These are phyloP conservation scores for Capreolus pygargus DNA, from an alignment of 2,113 vertebrate genomes.

Conservation along the genomic window DNA sequence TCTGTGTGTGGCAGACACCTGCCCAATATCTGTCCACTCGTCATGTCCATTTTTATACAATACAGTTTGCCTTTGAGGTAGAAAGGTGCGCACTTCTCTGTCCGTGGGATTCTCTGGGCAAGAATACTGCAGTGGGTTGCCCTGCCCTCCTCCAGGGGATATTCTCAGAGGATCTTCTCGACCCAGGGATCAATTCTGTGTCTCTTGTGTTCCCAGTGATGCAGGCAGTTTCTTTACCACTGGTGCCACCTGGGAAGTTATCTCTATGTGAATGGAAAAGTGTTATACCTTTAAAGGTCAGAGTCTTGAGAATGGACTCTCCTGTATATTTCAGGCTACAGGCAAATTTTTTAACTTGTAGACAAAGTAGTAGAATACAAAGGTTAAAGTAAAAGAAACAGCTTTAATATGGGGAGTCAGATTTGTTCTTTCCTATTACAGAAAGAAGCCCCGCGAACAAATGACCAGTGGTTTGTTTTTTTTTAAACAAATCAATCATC, in stretches of 20 bases:
- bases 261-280: not conserved
- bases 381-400: not conserved
- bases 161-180: not conserved
- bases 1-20: not conserved
- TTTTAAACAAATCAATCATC: not conserved
- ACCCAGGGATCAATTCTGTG: not conserved
- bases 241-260: not conserved
- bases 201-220: not conserved
- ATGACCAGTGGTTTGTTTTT: no score
- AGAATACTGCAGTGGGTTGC: not conserved
- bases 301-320: not conserved
- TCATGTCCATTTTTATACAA: not conserved
- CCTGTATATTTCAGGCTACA: not conserved
- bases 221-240: not conserved
- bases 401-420: not conserved
- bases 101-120: not conserved
- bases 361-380: not conserved
- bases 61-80: not conserved
- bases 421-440: not conserved
- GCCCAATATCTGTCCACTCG: not conserved
- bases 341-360: not conserved
- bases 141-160: not conserved
- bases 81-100: not conserved
- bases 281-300: not conserved
- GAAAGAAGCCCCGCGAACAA: not conserved